phyloP scores from a whole-genome alignment of 2,888 invertebrate species.

The Drosophila vallismaia region DNA sequence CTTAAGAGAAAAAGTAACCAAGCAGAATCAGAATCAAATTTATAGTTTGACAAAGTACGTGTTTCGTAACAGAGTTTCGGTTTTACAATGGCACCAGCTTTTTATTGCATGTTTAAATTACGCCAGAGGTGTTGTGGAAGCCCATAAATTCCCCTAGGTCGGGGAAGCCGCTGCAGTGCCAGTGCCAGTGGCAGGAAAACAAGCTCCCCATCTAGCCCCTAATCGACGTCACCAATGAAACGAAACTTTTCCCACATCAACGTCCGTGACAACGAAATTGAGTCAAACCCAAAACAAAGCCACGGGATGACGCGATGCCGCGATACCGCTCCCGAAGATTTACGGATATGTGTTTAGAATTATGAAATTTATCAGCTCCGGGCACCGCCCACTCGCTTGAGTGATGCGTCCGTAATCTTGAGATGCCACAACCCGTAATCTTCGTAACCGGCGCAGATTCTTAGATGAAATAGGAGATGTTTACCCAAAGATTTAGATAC shows the following conservation, averaged over 20 bases:
- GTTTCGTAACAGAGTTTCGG: constrained; percentile 14
- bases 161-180: constrained; percentile 30
- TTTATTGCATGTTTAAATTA: constrained; percentile 4
- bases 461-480: constrained; percentile 42
- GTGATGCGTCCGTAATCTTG: constrained; percentile 16
- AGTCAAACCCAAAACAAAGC: background rate
- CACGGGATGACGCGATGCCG: constrained; percentile 9
- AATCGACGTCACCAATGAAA: constrained; percentile 19
- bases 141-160: constrained; percentile 50
- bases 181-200: background rate
- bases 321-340: constrained; percentile 8
- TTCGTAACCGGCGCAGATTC: constrained; percentile 31
- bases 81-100: background rate
- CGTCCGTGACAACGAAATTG: constrained; percentile 12
- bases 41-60: constrained; percentile 1
- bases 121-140: constrained; percentile 6
- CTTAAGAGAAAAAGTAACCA: background rate
- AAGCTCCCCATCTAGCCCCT: background rate
- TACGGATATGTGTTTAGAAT: constrained; percentile 18
- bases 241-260: background rate
- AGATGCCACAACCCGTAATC: constrained; percentile 10
- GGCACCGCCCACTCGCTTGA: constrained; percentile 8
- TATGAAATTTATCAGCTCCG: constrained; percentile 21
- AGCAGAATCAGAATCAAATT: too few species aligned
- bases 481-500: constrained; percentile 61